Conservation (phyloP, 2,888 invertebrate species). For the Mayetiola destructor region DNA sequence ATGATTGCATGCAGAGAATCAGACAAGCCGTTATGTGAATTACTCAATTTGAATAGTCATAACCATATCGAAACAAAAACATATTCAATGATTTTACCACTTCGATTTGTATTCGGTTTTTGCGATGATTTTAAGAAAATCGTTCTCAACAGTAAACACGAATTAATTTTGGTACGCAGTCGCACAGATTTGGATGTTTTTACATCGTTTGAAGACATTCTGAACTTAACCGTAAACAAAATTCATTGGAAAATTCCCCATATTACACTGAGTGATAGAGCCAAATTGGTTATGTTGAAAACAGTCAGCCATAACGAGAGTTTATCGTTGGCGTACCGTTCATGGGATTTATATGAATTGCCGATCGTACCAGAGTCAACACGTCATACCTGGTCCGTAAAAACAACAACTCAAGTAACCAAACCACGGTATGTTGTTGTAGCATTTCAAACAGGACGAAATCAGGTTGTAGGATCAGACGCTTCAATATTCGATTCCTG, state of each 20-base stretch:
- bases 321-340: slow-evolving; percentile 16
- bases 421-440: slow-evolving; percentile 30
- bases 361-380: slow-evolving; percentile 18
- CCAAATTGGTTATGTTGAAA: slow-evolving; percentile 16
- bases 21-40: slow-evolving; percentile 15
- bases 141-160: slow-evolving; percentile 30
- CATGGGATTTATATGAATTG: slow-evolving; percentile 19
- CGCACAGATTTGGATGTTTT: slow-evolving; percentile 24
- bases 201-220: slow-evolving; percentile 16
- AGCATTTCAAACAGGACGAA: slow-evolving; percentile 29
- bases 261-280: slow-evolving; percentile 12
- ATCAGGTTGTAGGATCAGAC: slow-evolving; percentile 23
- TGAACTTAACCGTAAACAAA: slow-evolving; percentile 19
- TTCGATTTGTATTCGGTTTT: slow-evolving; percentile 27
- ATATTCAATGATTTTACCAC: slow-evolving; percentile 20
- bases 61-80: not conserved
- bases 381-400: slow-evolving; percentile 27
- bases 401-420: slow-evolving; percentile 26
- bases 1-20: slow-evolving; percentile 24
- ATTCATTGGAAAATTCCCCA: slow-evolving; percentile 21
- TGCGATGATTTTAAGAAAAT: slow-evolving; percentile 29
- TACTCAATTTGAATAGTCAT: not conserved
- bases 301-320: slow-evolving; percentile 12
- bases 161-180: slow-evolving; percentile 27
- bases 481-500: slow-evolving; percentile 21